Evolutionary conservation across 2,113 vertebrate species (phyloP).

Genomic region (Etia nguti): DNA sequence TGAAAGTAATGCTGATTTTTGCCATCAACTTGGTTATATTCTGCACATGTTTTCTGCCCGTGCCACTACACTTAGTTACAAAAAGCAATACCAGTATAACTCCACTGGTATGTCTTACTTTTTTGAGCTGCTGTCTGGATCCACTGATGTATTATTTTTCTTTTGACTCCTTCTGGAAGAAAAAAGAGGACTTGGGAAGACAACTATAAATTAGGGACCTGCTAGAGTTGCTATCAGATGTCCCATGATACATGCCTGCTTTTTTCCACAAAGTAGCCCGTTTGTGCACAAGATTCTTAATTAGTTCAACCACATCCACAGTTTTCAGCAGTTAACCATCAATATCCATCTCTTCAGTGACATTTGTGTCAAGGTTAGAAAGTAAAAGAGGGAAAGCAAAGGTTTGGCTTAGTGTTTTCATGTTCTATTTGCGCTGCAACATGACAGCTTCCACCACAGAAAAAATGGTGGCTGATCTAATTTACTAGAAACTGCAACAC

Average conservation of each 20-base stretch:
- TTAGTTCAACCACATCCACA: background rate
- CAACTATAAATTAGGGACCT: background rate
- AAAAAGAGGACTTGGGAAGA: background rate
- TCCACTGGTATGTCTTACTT: constrained; percentile 24
- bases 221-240: background rate
- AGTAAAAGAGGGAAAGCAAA: background rate
- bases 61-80: background rate
- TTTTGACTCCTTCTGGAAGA: constrained; percentile 59
- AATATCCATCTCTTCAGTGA: background rate
- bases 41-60: constrained; percentile 44
- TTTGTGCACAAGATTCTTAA: background rate
- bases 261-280: background rate
- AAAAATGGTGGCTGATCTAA: no score
- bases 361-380: background rate
- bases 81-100: rapidly evolving
- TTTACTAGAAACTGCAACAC: no score
- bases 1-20: constrained; percentile 53
- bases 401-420: background rate
- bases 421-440: background rate
- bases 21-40: constrained; percentile 54
- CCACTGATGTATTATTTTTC: constrained; percentile 63
- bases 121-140: constrained; percentile 58
- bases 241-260: background rate
- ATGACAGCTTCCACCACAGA: background rate
- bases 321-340: background rate